Evolutionary conservation across 2,888 invertebrate genomes (phyloP).

Genomic region (Apotomis turbidana): DNA sequence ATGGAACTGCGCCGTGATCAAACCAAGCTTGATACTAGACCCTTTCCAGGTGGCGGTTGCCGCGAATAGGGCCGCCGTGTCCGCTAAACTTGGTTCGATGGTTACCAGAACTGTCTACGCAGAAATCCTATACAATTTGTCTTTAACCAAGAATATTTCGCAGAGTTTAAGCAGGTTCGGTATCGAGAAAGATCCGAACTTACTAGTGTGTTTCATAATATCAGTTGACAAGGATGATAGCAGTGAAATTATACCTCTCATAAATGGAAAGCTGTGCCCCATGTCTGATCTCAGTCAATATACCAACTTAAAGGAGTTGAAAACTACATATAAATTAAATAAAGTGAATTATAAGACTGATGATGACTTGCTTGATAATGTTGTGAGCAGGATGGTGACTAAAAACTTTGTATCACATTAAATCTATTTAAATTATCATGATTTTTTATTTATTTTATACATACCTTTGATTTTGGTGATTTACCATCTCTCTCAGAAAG

Average conservation of each 20-base stretch:
- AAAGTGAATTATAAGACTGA: conserved; percentile 70
- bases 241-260: conserved; percentile 67
- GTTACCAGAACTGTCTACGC: conserved; percentile 86
- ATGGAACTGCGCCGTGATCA: conserved; percentile 85
- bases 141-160: conserved; percentile 87
- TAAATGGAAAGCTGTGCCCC: conserved; percentile 82
- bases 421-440: conserved; percentile 31
- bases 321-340: conserved; percentile 84
- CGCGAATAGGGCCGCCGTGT: conserved; percentile 86
- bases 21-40: conserved; percentile 84
- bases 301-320: conserved; percentile 78
- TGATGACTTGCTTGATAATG: conserved; percentile 78
- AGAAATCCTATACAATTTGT: conserved; percentile 88
- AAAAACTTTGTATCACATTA: conserved; percentile 83
- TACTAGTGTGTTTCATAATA: conserved; percentile 67
- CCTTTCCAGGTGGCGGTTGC: conserved; percentile 85
- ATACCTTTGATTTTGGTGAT: no score
- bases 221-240: conserved; percentile 53
- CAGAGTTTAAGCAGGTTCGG: conserved; percentile 87
- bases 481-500: background rate
- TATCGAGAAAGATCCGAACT: conserved; percentile 65
- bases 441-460: conserved; percentile 2
- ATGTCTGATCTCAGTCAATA: conserved; percentile 75
- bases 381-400: conserved; percentile 87
- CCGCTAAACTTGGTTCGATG: conserved; percentile 73